Evolutionary conservation across 2,797 vertebrate species (phyloP).

Genomic region (Artibeus jamaicensis): DNA sequence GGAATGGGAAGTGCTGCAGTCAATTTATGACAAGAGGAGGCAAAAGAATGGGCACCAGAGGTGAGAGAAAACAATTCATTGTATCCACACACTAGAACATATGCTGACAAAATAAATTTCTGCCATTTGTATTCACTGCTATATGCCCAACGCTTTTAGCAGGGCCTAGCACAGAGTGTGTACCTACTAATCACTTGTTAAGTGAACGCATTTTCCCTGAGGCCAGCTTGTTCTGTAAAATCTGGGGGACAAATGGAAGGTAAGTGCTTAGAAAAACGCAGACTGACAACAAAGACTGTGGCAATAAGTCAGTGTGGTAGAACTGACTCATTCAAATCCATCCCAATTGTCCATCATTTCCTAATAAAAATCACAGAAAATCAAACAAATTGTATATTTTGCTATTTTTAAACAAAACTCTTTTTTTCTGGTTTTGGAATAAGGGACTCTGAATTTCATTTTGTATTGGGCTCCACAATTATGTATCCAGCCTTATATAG

Average conservation of each 20-base stretch:
- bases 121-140: not conserved
- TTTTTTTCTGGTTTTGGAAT: not conserved
- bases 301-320: not conserved
- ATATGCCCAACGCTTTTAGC: not conserved
- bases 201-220: not conserved
- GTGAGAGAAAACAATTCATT: not conserved
- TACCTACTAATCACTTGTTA: not conserved
- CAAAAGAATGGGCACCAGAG: not conserved
- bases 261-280: not conserved
- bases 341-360: not conserved
- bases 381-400: not conserved
- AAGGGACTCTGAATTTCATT: not conserved
- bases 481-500: not conserved
- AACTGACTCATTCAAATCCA: too few species aligned
- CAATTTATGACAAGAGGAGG: not conserved
- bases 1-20: not conserved
- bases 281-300: not conserved
- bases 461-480: not conserved
- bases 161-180: not conserved
- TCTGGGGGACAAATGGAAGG: too few species aligned
- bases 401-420: not conserved
- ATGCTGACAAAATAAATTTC: not conserved
- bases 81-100: not conserved
- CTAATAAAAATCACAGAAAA: not conserved
- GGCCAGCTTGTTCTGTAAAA: not conserved